Percentiles rank a stretch among this genome's conserved stretches.
phyloP scores from a whole-genome alignment of 2,113 vertebrate genomes.

The Spermophilus dauricus region DNA sequence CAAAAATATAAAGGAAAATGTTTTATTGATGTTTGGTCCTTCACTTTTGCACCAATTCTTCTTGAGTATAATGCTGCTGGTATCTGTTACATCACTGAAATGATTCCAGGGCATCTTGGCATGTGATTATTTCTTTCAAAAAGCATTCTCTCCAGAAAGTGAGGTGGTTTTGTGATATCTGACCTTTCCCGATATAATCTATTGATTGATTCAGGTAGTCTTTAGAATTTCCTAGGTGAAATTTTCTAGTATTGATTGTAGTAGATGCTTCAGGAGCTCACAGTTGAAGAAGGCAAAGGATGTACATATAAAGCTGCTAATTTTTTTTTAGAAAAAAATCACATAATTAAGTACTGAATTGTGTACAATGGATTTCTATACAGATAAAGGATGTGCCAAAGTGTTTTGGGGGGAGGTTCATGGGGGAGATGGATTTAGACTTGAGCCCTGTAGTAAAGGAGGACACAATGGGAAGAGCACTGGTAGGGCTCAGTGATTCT shows the following conservation, averaged over 20 bases:
- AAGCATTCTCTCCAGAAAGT: background rate
- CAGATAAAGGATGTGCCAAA: background rate
- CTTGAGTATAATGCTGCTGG: background rate
- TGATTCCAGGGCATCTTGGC: background rate
- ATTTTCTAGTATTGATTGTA: background rate
- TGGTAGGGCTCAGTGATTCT: background rate
- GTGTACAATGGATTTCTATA: background rate
- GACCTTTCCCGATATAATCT: background rate
- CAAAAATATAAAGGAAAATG: slow-evolving; percentile 28
- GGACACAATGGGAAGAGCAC: background rate
- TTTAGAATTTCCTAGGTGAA: background rate
- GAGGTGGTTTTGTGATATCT: background rate
- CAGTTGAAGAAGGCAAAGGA: background rate
- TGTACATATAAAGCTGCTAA: background rate
- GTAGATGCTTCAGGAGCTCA: background rate
- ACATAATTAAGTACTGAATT: background rate
- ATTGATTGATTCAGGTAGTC: background rate
- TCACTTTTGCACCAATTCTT: background rate
- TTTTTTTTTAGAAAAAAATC: background rate
- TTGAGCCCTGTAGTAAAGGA: background rate
- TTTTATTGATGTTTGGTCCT: background rate
- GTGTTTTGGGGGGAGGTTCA: background rate
- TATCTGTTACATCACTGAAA: background rate
- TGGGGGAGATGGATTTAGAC: background rate
- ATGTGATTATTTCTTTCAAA: background rate